Conservation (phyloP, 2,113 vertebrate species). For the Chlorodrepanis virens region DNA sequence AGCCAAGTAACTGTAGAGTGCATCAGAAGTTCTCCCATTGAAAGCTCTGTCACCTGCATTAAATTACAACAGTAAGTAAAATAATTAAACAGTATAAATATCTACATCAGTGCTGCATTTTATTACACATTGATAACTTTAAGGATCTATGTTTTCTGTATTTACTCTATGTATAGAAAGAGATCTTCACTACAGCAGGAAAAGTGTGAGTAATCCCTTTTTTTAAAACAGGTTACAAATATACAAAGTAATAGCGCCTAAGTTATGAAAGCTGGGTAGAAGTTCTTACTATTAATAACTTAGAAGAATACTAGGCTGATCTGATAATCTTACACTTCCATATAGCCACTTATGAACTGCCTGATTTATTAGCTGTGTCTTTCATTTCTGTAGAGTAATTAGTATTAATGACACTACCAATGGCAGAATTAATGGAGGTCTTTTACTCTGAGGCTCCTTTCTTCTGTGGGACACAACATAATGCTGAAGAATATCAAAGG, state of each 20-base stretch:
- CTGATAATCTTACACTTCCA: neutral
- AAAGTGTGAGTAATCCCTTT: neutral
- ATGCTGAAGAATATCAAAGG: neutral
- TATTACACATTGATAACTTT: neutral
- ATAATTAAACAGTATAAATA: neutral
- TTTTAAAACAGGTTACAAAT: neutral
- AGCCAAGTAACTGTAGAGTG: constrained; percentile 92
- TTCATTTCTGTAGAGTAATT: neutral
- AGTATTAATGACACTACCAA: neutral
- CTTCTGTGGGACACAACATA: neutral
- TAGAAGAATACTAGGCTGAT: neutral
- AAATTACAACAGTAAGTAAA: neutral
- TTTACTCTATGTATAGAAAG: neutral
- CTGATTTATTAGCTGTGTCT: neutral
- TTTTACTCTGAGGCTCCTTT: neutral
- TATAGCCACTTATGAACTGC: neutral
- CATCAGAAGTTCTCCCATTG: constrained; percentile 97
- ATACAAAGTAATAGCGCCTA: neutral
- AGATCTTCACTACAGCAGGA: neutral
- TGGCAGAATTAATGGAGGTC: neutral
- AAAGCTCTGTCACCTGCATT: constrained; percentile 91
- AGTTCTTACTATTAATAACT: neutral
- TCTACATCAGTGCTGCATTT: neutral
- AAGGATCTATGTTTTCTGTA: neutral
- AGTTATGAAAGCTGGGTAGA: neutral